Conservation (phyloP, 2,888 invertebrate genomes). For the Eupithecia inturbata region DNA sequence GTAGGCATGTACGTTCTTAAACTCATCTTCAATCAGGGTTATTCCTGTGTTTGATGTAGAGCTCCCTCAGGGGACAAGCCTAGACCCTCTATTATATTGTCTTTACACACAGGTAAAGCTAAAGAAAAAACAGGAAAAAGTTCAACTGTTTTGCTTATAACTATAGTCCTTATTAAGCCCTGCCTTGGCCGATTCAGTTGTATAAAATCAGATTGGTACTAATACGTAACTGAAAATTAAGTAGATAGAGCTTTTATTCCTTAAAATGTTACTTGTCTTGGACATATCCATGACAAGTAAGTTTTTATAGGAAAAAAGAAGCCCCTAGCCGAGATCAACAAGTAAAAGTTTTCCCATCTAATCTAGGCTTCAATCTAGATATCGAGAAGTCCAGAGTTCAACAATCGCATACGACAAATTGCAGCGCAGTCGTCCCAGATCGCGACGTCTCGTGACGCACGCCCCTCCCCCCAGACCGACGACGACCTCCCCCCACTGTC, state of each 20-base stretch:
- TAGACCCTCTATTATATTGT: neutral
- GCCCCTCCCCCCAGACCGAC: conserved; percentile 27
- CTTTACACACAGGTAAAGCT: neutral
- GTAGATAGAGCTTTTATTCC: neutral
- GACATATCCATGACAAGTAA: neutral
- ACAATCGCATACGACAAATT: conserved; percentile 56
- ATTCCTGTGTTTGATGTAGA: neutral
- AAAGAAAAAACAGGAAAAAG: neutral
- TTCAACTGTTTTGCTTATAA: neutral
- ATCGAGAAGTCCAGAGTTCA: conserved; percentile 53
- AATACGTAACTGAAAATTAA: neutral
- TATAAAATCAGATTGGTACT: neutral
- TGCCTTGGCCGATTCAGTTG: neutral
- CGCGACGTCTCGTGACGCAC: conserved; percentile 55
- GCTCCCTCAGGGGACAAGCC: neutral
- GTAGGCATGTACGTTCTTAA: neutral
- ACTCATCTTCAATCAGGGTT: neutral
- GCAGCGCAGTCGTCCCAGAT: conserved; percentile 53
- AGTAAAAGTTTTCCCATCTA: neutral
- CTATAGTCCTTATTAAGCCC: neutral
- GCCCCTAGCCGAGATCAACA: neutral
- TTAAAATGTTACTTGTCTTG: no score
- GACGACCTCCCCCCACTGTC: conserved; percentile 33
- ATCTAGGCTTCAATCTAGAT: conserved; percentile 13
- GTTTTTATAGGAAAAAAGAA: neutral